Evolutionary conservation across 1,140 invertebrate genomes (phyloP).

Genomic region (Pseudomyrmex flavicornis): DNA sequence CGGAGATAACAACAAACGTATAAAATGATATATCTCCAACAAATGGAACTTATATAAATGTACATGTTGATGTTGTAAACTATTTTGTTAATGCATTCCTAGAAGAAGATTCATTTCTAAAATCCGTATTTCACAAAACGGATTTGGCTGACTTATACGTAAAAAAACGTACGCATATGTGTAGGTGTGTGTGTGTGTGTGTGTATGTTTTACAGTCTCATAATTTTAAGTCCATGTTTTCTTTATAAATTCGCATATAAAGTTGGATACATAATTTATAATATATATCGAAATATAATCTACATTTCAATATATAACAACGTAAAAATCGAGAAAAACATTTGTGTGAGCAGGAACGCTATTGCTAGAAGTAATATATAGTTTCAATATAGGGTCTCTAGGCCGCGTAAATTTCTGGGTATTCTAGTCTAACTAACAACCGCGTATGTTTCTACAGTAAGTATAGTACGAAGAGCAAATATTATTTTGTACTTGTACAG

Average conservation of each 20-base stretch:
- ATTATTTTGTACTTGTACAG: conserved; percentile 32
- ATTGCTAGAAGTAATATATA: conserved; percentile 13
- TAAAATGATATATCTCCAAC: neutral
- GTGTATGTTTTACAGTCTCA: no score
- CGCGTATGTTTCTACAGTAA: no score
- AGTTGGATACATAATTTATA: conserved; percentile 6
- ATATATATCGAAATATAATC: conserved; percentile 9
- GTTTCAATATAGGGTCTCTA: neutral
- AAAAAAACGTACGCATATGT: no score
- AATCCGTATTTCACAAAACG: neutral
- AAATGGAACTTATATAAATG: neutral
- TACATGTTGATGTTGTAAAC: neutral
- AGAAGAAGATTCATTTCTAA: neutral
- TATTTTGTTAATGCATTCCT: neutral
- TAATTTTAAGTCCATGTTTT: no score
- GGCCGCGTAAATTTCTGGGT: neutral
- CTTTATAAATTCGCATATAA: no score
- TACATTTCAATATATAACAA: no score
- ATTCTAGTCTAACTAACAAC: conserved; percentile 23
- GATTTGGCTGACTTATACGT: neutral
- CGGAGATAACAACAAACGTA: neutral
- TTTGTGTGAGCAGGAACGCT: conserved; percentile 21
- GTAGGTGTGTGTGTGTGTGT: no score
- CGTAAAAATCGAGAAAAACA: neutral
- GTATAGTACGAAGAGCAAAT: conserved; percentile 13